Percentiles rank a stretch among this genome's conserved stretches.
Conservation (phyloP, 2,888 invertebrate genomes). For the Cantharis flavilabris region DNA sequence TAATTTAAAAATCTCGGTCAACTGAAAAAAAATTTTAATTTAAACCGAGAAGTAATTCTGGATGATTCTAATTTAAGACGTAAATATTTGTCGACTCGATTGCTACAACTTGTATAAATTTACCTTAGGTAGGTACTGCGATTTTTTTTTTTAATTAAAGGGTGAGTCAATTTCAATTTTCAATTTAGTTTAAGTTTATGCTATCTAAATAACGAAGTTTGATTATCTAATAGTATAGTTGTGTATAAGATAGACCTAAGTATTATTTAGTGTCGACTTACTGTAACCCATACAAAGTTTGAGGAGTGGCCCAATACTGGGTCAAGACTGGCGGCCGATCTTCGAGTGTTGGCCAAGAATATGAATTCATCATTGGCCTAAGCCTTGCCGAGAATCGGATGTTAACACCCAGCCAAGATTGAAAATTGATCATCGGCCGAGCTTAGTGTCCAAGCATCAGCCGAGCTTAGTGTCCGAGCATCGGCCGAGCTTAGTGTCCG, state of each 20-base stretch:
- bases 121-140: neutral
- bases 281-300: too few relatives aligned
- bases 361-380: too few relatives aligned
- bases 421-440: too few relatives aligned
- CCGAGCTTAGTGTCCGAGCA: too few relatives aligned
- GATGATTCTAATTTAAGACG: neutral
- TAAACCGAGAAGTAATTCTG: neutral
- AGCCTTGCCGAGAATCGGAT: too few relatives aligned
- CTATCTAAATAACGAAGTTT: neutral
- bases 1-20: neutral
- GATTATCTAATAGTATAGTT: neutral
- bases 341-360: too few relatives aligned
- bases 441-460: too few relatives aligned
- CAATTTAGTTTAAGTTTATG: neutral
- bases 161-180: neutral
- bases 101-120: neutral
- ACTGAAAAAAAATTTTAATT: neutral
- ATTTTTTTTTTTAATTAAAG: neutral
- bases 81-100: neutral
- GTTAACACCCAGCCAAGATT: too few relatives aligned
- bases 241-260: neutral
- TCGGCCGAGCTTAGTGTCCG: too few relatives aligned
- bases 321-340: too few relatives aligned
- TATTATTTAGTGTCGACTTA: neutral
- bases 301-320: too few relatives aligned